A percentile compares a stretch with the other conserved stretches of the same genome.
Conservation (phyloP, 2,797 vertebrate species). For the Scarus forsteni region DNA sequence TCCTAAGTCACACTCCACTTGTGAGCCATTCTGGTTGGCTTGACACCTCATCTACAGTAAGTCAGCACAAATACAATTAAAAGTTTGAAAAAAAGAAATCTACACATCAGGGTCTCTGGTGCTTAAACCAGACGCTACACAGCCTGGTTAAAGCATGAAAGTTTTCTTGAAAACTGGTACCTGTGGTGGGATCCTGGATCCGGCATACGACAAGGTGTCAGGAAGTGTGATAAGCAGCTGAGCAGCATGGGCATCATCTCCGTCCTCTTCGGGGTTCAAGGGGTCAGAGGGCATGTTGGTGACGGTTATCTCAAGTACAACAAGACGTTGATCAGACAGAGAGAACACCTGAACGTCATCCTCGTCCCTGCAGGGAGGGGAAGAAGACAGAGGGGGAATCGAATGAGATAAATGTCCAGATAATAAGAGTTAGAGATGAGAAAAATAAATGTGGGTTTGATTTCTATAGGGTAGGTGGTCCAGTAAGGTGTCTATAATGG, state of each 20-base stretch:
- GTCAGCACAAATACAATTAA: slow-evolving; percentile 10
- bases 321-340: slow-evolving; percentile 88
- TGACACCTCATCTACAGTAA: slow-evolving; percentile 87
- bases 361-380: slow-evolving; percentile 72
- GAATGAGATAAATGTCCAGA: too few species aligned
- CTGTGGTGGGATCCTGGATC: slow-evolving; percentile 81
- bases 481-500: too few species aligned
- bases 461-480: too few species aligned
- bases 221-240: slow-evolving; percentile 88
- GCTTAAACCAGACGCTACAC: background rate
- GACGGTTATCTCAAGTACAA: slow-evolving; percentile 89
- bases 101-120: background rate
- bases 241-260: slow-evolving; percentile 93
- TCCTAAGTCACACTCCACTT: slow-evolving; percentile 91
- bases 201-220: slow-evolving; percentile 86
- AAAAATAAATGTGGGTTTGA: too few species aligned
- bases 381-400: background rate
- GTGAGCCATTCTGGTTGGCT: slow-evolving; percentile 89
- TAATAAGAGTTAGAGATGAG: too few species aligned
- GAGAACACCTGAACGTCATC: slow-evolving; percentile 86
- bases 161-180: slow-evolving; percentile 31
- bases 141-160: too few species aligned
- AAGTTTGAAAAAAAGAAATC: background rate
- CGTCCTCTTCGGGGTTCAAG: slow-evolving; percentile 83
- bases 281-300: slow-evolving; percentile 91